phyloP scores from a whole-genome alignment of 2,888 invertebrate genomes.

The Epinotia brunnichana region DNA sequence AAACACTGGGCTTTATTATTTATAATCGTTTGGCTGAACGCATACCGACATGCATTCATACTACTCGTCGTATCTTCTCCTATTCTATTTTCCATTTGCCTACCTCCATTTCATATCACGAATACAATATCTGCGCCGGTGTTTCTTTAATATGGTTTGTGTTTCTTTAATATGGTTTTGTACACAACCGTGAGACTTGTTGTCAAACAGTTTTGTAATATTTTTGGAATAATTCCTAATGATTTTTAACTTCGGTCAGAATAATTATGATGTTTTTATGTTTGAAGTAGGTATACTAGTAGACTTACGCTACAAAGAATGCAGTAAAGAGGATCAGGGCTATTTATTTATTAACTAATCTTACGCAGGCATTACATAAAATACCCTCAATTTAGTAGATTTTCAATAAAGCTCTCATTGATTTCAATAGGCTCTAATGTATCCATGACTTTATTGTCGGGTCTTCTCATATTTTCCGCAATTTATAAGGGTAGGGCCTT shows the following conservation, averaged over 20 bases:
- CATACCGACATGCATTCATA: constrained; percentile 40
- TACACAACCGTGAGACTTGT: background rate
- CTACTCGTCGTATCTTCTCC: constrained; percentile 51
- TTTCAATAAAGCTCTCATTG: constrained; percentile 77
- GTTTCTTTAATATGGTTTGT: constrained; percentile 2
- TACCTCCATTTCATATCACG: constrained; percentile 47
- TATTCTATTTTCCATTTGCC: constrained; percentile 56
- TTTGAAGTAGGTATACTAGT: no score
- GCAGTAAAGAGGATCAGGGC: background rate
- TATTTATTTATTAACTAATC: background rate
- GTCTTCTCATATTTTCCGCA: constrained; percentile 69
- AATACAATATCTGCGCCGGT: constrained; percentile 42
- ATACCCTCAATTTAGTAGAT: constrained; percentile 67
- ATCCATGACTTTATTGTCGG: constrained; percentile 71
- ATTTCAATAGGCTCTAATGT: constrained; percentile 76
- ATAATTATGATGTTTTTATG: no score
- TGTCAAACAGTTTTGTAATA: background rate
- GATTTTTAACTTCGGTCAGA: background rate
- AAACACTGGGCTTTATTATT: constrained; percentile 49
- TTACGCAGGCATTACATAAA: constrained; percentile 44
- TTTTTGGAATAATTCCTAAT: background rate
- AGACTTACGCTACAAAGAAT: background rate
- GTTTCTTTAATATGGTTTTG: background rate
- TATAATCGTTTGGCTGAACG: constrained; percentile 51
- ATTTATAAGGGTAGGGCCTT: constrained; percentile 71